Evolutionary conservation across 2,888 invertebrate species (phyloP), one percentile per base, ranked within the genome.

Genomic region (Chalcis sispes): DNA sequence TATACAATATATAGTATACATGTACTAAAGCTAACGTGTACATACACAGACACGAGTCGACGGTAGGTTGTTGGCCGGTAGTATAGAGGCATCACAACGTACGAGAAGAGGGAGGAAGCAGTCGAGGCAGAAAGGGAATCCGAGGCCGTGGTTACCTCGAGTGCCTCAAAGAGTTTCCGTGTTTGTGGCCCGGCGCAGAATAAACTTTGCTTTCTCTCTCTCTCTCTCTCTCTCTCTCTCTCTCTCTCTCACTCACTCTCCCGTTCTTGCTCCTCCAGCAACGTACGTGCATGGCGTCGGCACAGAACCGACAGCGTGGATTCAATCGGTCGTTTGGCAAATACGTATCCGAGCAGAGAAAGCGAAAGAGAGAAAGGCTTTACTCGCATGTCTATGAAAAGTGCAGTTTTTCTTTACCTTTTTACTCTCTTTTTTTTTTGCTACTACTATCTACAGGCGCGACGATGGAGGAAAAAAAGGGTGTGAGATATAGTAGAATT

Each of bases 131-230:
- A 2, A 4, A 40, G 40, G 40, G 23, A 61, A 40, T 2, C 27
- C 7, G 13, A 18, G 13, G 40, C 42, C 54, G 54, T 42, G 66
- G 54, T 54, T 54, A 42, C 42, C 56, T 27, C 36, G 18, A 40
- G 54, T 54, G 46, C 32, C 56, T 72, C 72, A 72, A 65, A 64
- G 72, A 72, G 64, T 72, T 61, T 36, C 54, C 71, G 71, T 71
- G 71, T 54, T 72, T 64, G 48, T 56, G 54, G 56, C 64, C 64
- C 56, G 52, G 56, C 64, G 46, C 46, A 64, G 64, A 64, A 72
- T 65, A 72, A 72, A 72, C 71, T 64, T 62, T 67, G 46, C 42
- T 1, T 40, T 46, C 25, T 5, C 3, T 2, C 25, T 23, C 48
- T 7, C 25, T 25, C 25, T 25, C 25, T 23, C 48, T 7, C 25